phyloP scores from a whole-genome alignment of 2,888 invertebrate genomes.

The Esperia sulphurella region DNA sequence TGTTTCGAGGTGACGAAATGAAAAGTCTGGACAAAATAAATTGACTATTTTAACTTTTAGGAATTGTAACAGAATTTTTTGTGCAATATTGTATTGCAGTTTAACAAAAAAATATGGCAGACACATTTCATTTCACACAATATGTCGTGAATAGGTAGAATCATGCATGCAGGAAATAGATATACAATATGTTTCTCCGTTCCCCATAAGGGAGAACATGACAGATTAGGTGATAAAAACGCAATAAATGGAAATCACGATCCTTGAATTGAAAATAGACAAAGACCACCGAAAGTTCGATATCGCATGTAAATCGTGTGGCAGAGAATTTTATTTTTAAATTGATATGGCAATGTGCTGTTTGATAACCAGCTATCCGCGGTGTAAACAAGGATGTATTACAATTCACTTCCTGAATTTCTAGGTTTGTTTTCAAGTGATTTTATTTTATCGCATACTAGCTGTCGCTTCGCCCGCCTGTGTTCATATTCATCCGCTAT shows the following conservation, averaged over 20 bases:
- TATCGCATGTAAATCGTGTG: conserved; percentile 44
- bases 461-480: no score
- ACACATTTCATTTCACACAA: neutral
- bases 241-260: conserved; percentile 35
- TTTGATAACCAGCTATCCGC: neutral
- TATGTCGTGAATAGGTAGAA: no score
- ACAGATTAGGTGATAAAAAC: conserved; percentile 7
- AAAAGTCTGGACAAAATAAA: no score
- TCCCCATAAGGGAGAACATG: neutral
- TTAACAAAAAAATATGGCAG: neutral
- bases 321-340: conserved; percentile 7
- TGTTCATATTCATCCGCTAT: no score
- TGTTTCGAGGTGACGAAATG: no score
- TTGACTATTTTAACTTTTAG: no score
- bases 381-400: no score
- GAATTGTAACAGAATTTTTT: no score
- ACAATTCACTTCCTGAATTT: no score
- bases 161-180: neutral
- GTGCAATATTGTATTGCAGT: no score
- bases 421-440: no score
- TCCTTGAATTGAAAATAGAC: conserved; percentile 52
- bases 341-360: conserved; percentile 1
- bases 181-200: neutral
- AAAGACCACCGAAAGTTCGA: conserved; percentile 45
- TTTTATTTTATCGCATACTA: neutral